Percentiles rank a stretch among this genome's conserved stretches.
These are phyloP conservation scores for Megaceryle torquata DNA, from an alignment of 2,113 vertebrate species.

Conservation along the genomic window DNA sequence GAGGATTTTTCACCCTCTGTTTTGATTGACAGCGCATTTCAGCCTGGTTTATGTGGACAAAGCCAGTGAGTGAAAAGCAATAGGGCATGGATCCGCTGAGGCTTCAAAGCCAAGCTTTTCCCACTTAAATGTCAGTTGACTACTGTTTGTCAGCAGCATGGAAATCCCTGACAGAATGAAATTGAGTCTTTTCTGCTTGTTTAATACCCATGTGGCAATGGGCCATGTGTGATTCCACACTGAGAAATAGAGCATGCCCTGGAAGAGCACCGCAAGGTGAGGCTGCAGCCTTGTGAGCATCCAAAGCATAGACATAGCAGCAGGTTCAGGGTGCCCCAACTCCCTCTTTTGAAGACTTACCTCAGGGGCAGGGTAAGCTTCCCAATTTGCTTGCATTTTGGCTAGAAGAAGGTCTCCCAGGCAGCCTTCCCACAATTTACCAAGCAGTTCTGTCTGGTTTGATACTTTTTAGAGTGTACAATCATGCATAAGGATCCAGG, in stretches of 20 bases:
- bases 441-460: background rate
- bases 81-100: conserved; percentile 28
- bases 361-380: background rate
- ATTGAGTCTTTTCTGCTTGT: conserved; percentile 49
- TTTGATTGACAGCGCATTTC: conserved; percentile 50
- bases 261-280: background rate
- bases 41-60: conserved; percentile 47
- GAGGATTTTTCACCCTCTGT: conserved; percentile 36
- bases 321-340: rapidly evolving
- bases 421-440: background rate
- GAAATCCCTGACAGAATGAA: conserved; percentile 54
- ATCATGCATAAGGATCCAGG: rapidly evolving
- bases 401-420: background rate
- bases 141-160: conserved; percentile 40
- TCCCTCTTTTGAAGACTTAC: background rate
- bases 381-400: background rate
- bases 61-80: conserved; percentile 26
- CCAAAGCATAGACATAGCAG: rapidly evolving
- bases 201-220: background rate
- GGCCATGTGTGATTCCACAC: rapidly evolving
- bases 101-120: conserved; percentile 55
- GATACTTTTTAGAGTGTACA: background rate
- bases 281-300: background rate
- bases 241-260: background rate
- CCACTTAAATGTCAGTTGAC: conserved; percentile 51